Conservation (phyloP, 2,113 vertebrate genomes). For the Datnioides undecimradiatus region DNA sequence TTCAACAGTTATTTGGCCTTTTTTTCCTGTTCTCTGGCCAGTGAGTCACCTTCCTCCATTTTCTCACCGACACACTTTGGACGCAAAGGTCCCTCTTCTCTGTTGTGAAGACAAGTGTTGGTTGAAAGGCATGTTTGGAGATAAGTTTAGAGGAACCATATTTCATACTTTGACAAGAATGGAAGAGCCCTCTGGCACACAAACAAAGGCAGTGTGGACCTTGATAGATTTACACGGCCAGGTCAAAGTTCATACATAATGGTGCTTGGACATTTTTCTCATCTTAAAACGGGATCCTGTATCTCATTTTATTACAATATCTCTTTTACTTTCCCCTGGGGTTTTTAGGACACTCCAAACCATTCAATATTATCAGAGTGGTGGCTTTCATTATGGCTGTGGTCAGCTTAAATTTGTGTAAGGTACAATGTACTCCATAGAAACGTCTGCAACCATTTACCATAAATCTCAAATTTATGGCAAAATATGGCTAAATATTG, state of each 20-base stretch:
- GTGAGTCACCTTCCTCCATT: slow-evolving; percentile 58
- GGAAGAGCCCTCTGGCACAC: slow-evolving; percentile 18
- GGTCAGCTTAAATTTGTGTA: slow-evolving; percentile 1
- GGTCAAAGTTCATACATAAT: slow-evolving; percentile 45
- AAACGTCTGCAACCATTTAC: not conserved
- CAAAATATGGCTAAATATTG: not conserved
- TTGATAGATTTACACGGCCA: slow-evolving; percentile 28
- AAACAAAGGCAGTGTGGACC: not conserved
- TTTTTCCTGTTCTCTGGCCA: slow-evolving; percentile 46
- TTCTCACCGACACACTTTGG: slow-evolving; percentile 60
- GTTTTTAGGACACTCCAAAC: not conserved
- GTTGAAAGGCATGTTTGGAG: slow-evolving; percentile 74
- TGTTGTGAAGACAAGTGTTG: slow-evolving; percentile 63
- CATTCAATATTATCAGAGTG: not conserved
- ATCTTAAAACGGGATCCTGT: slow-evolving; percentile 13
- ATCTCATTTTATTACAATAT: not conserved
- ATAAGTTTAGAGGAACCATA: slow-evolving; percentile 55
- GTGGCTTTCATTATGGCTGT: slow-evolving; percentile 12
- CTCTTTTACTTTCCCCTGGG: not conserved
- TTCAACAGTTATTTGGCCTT: slow-evolving; percentile 73
- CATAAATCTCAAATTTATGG: not conserved
- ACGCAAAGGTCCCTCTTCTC: slow-evolving; percentile 66
- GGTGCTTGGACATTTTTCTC: slow-evolving; percentile 10
- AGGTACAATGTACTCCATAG: not conserved
- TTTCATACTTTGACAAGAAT: slow-evolving; percentile 62